Conservation (phyloP, 2,113 vertebrate species). For the Urocolius indicus region DNA sequence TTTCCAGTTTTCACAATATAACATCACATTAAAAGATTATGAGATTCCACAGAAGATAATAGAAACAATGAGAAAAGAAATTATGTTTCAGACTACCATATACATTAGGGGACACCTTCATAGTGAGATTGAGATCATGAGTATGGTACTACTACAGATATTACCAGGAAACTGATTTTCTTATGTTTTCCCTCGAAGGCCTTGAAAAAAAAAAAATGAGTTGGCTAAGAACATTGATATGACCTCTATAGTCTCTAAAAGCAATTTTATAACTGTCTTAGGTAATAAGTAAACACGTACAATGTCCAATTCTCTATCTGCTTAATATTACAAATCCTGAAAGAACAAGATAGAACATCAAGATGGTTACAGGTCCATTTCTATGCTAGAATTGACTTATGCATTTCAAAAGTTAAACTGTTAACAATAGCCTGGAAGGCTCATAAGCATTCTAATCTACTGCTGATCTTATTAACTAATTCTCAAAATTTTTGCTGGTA, state of each 20-base stretch:
- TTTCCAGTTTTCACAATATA: neutral
- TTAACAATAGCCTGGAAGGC: neutral
- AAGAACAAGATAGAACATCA: neutral
- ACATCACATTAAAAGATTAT: neutral
- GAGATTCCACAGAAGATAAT: neutral
- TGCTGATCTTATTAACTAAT: neutral
- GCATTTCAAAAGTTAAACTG: neutral
- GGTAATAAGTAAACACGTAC: neutral
- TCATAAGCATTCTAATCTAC: neutral
- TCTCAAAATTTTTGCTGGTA: neutral
- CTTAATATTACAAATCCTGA: neutral
- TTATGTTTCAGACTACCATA: neutral
- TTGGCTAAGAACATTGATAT: neutral
- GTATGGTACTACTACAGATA: neutral
- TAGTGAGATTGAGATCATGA: neutral
- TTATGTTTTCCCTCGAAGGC: neutral
- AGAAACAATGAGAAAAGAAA: neutral
- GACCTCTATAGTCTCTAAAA: neutral
- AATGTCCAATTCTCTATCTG: constrained; percentile 10
- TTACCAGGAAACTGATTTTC: neutral
- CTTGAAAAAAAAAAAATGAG: neutral
- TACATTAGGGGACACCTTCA: neutral
- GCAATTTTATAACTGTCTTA: neutral
- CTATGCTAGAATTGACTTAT: neutral
- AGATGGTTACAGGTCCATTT: neutral